Conservation (phyloP, 1,140 invertebrate genomes). For the Littorina saxatilis region DNA sequence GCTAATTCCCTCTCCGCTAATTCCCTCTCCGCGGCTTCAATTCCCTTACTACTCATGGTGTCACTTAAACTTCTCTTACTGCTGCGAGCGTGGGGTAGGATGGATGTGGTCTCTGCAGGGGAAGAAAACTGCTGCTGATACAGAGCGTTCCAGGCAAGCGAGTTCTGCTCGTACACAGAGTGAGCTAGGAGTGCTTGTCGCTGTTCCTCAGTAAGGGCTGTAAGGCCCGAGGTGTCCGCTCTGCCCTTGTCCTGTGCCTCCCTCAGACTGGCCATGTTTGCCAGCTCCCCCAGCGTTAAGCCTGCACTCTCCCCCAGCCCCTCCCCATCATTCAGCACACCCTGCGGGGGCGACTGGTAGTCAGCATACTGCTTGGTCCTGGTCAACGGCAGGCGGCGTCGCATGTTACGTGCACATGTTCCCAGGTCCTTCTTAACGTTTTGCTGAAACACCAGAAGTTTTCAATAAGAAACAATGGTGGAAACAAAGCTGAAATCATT, state of each 20-base stretch:
- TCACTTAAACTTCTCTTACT: slow-evolving; percentile 24
- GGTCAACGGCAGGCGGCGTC: slow-evolving; percentile 37
- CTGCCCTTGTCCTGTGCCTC: slow-evolving; percentile 41
- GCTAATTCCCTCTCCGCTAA: neutral
- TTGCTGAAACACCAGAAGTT: slow-evolving; percentile 42
- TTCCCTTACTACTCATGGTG: neutral
- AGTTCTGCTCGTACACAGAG: slow-evolving; percentile 32
- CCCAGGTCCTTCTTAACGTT: slow-evolving; percentile 48
- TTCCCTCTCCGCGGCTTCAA: slow-evolving; percentile 14
- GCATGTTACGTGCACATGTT: slow-evolving; percentile 49
- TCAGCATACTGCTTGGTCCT: slow-evolving; percentile 33
- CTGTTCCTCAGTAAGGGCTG: slow-evolving; percentile 38
- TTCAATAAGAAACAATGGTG: too few species aligned
- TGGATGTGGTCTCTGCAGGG: neutral
- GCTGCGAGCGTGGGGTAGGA: neutral
- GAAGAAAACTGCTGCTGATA: slow-evolving; percentile 29
- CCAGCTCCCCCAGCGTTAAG: slow-evolving; percentile 43
- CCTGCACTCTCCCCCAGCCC: slow-evolving; percentile 23
- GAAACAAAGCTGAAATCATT: too few species aligned
- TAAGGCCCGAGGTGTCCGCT: slow-evolving; percentile 13
- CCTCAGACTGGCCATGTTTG: slow-evolving; percentile 41
- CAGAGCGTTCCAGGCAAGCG: slow-evolving; percentile 22
- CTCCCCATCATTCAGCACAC: slow-evolving; percentile 25
- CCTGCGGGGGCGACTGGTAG: slow-evolving; percentile 23
- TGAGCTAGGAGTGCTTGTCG: slow-evolving; percentile 40